phyloP scores from a whole-genome alignment of 1,140 invertebrate species.

The Ceratosolen fusciceps region DNA sequence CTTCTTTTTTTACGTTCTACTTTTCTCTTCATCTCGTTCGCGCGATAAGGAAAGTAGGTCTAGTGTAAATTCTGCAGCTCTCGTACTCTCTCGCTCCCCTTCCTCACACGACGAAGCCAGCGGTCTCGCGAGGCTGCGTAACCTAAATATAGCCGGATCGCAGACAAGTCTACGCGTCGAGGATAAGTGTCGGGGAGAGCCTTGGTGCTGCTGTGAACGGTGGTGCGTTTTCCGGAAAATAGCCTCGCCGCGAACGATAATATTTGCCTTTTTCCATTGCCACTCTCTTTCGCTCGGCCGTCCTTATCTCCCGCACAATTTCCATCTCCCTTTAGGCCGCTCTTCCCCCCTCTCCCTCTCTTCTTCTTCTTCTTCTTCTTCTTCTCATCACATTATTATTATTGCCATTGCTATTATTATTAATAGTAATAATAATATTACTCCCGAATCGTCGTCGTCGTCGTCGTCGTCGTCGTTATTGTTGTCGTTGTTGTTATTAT shows the following conservation, averaged over 20 bases:
- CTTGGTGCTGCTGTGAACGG: constrained; percentile 18
- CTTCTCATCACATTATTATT: too few species aligned
- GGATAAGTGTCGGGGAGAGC: constrained; percentile 33
- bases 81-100: background rate
- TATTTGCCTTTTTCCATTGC: background rate
- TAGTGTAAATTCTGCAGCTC: background rate
- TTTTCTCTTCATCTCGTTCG: background rate
- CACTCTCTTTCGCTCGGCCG: constrained; percentile 3
- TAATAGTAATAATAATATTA: too few species aligned
- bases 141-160: background rate
- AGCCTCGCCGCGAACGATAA: background rate
- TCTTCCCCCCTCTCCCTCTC: background rate
- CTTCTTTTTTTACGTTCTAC: background rate
- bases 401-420: too few species aligned
- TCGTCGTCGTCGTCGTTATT: too few species aligned
- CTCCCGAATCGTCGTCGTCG: too few species aligned
- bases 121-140: too few species aligned
- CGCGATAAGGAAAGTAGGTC: background rate
- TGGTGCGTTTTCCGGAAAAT: constrained; percentile 36
- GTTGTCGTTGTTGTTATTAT: too few species aligned
- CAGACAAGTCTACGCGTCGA: background rate
- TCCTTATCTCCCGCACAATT: background rate
- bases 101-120: too few species aligned
- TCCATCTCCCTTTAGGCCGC: background rate
- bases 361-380: background rate